phyloP scores from a whole-genome alignment of 2,113 vertebrate genomes.

The Sminthopsis crassicaudata region DNA sequence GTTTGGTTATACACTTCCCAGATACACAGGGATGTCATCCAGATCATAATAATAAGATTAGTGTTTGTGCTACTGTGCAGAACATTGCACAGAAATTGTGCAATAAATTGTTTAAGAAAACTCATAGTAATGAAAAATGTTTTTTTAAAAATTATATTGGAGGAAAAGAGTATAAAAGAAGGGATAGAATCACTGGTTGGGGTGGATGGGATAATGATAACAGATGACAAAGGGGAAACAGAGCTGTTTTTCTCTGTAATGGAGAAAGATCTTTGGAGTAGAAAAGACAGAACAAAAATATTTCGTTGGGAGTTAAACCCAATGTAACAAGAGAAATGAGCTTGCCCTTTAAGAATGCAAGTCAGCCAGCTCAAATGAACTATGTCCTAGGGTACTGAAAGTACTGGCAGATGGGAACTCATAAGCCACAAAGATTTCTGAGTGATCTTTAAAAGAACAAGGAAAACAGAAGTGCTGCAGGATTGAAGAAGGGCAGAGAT shows the following conservation, averaged over 20 bases:
- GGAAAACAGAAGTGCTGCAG: background rate
- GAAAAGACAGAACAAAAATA: background rate
- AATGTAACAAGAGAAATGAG: background rate
- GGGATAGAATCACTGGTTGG: background rate
- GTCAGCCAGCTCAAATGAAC: background rate
- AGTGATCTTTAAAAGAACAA: background rate
- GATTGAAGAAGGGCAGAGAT: background rate
- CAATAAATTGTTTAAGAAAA: background rate
- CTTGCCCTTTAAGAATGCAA: background rate
- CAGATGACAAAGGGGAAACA: background rate
- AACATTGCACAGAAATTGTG: background rate
- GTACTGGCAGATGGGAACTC: background rate
- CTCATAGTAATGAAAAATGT: background rate
- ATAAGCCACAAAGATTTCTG: background rate
- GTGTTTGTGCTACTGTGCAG: background rate
- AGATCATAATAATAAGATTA: background rate
- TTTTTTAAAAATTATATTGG: background rate
- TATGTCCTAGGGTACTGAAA: background rate
- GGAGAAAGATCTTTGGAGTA: background rate
- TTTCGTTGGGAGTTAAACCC: background rate
- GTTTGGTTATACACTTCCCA: background rate
- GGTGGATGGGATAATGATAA: background rate
- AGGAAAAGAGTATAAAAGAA: background rate
- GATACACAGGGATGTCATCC: background rate
- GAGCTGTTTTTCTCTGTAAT: background rate